Evolutionary conservation across 2,888 invertebrate species (phyloP).

Genomic region (Iselma pallidipennis): DNA sequence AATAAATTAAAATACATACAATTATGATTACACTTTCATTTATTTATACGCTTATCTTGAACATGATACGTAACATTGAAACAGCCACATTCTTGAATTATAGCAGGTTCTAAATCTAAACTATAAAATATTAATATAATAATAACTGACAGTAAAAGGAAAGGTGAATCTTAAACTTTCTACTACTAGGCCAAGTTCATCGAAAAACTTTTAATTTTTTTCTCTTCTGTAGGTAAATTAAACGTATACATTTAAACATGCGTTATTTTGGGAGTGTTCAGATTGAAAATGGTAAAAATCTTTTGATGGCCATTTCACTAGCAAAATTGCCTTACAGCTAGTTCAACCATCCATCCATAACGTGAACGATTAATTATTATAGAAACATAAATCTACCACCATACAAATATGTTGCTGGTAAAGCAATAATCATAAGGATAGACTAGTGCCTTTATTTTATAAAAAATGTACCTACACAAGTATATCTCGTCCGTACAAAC

Average conservation of each 20-base stretch:
- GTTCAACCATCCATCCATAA: constrained; percentile 17
- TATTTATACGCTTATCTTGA: background rate
- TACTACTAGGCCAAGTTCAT: constrained; percentile 38
- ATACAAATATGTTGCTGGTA: no score
- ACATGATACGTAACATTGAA: constrained; percentile 3
- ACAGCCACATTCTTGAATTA: background rate
- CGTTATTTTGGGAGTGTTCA: constrained; percentile 19
- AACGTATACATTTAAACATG: constrained; percentile 25
- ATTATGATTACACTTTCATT: constrained; percentile 13
- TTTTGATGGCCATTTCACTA: constrained; percentile 16
- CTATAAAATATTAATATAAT: constrained; percentile 14
- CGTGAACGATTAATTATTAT: constrained; percentile 4
- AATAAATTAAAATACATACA: background rate
- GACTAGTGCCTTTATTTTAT: no score
- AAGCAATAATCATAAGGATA: no score
- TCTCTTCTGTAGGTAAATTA: background rate
- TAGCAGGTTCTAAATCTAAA: constrained; percentile 18
- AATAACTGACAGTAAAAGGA: constrained; percentile 25
- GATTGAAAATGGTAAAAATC: background rate
- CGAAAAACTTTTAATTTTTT: background rate
- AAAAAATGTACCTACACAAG: no score
- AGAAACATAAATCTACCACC: background rate
- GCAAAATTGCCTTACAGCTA: constrained; percentile 11
- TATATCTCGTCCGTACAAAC: no score
- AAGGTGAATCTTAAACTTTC: constrained; percentile 38